These are phyloP conservation scores for Echeneis naucrates DNA, from an alignment of 2,797 vertebrate genomes.

Conservation along the genomic window DNA sequence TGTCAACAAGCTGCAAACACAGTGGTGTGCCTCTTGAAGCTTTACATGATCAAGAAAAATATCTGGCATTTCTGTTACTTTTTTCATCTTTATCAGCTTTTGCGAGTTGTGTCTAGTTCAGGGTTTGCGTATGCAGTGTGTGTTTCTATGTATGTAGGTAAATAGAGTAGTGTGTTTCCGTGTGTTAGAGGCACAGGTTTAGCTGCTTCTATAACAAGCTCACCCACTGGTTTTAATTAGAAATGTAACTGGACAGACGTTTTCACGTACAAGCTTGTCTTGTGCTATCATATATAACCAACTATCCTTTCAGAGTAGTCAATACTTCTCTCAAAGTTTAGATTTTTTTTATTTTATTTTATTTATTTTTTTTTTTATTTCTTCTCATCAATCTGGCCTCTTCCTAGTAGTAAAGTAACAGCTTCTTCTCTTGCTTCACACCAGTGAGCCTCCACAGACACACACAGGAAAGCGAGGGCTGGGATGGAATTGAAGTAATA, in stretches of 20 bases:
- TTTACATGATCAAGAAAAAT: slow-evolving; percentile 71
- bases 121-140: slow-evolving; percentile 20
- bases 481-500: slow-evolving; percentile 86
- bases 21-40: slow-evolving; percentile 47
- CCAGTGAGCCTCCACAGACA: slow-evolving; percentile 64
- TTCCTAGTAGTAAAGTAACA: slow-evolving; percentile 66
- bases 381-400: slow-evolving; percentile 58
- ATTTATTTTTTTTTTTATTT: slow-evolving; percentile 5
- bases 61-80: slow-evolving; percentile 55
- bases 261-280: slow-evolving; percentile 48
- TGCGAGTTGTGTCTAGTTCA: slow-evolving; percentile 27
- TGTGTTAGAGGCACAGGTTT: slow-evolving; percentile 40
- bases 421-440: slow-evolving; percentile 63
- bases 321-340: slow-evolving; percentile 54
- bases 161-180: slow-evolving; percentile 31
- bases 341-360: background rate
- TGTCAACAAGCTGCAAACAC: slow-evolving; percentile 60
- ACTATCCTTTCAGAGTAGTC: slow-evolving; percentile 67
- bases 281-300: slow-evolving; percentile 57
- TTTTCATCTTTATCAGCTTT: slow-evolving; percentile 59
- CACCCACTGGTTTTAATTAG: slow-evolving; percentile 76
- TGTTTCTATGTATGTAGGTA: slow-evolving; percentile 36
- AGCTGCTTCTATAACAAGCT: slow-evolving; percentile 71
- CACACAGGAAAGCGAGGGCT: slow-evolving; percentile 64
- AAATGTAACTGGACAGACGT: slow-evolving; percentile 65